Percentiles rank a stretch among this genome's conserved stretches.
These are phyloP conservation scores for Micrastur ruficollis DNA, from an alignment of 2,797 vertebrate species.

Conservation along the genomic window DNA sequence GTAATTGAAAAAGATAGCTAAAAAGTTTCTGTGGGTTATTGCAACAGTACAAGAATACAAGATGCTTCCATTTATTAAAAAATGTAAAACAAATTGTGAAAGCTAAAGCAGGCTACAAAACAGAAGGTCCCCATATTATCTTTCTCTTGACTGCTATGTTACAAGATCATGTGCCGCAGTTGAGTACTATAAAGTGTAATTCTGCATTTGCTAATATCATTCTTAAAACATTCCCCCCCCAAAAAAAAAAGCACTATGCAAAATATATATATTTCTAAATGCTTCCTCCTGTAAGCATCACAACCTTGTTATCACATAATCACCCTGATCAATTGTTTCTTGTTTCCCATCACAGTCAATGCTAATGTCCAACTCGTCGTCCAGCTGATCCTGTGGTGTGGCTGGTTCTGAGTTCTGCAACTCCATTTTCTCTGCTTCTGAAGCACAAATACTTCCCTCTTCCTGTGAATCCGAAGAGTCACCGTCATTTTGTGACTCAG, in stretches of 20 bases:
- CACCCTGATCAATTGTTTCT: slow-evolving; percentile 69
- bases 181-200: slow-evolving; percentile 63
- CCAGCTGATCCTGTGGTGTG: slow-evolving; percentile 34
- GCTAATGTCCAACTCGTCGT: slow-evolving; percentile 37
- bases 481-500: slow-evolving; percentile 28
- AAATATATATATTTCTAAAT: slow-evolving; percentile 64
- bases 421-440: slow-evolving; percentile 47
- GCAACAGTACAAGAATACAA: slow-evolving; percentile 78
- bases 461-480: slow-evolving; percentile 47
- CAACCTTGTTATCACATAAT: slow-evolving; percentile 78
- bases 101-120: slow-evolving; percentile 74
- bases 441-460: slow-evolving; percentile 38
- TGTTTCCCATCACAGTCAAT: slow-evolving; percentile 50
- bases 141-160: slow-evolving; percentile 59
- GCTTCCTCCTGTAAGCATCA: slow-evolving; percentile 58
- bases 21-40: slow-evolving; percentile 72
- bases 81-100: slow-evolving; percentile 70
- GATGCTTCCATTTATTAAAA: slow-evolving; percentile 76
- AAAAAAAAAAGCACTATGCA: slow-evolving; percentile 34
- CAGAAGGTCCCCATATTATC: slow-evolving; percentile 41
- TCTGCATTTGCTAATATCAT: slow-evolving; percentile 56
- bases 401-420: slow-evolving; percentile 56
- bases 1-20: slow-evolving; percentile 78
- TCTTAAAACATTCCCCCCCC: slow-evolving; percentile 44
- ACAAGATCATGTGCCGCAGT: slow-evolving; percentile 64